A percentile compares a stretch with the other conserved stretches of the same genome.
Evolutionary conservation across 2,888 invertebrate genomes (phyloP).

Genomic region (Lasioglossum vierecki): DNA sequence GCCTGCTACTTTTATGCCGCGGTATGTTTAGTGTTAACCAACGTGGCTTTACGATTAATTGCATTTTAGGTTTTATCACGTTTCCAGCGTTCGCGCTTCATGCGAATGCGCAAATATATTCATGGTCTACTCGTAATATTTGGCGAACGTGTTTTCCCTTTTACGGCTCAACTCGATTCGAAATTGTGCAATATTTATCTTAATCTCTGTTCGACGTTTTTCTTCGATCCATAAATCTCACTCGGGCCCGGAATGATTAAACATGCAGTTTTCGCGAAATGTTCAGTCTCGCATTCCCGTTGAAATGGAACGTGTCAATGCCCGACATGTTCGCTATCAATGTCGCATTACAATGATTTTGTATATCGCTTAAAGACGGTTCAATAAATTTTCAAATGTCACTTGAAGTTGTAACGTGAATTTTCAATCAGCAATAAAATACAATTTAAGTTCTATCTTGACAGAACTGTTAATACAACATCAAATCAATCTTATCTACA

Average conservation of each 20-base stretch:
- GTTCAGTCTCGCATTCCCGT: not conserved
- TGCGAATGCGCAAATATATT: not conserved
- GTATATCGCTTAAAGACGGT: not conserved
- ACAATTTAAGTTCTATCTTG: not conserved
- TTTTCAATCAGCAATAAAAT: not conserved
- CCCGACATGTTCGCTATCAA: not conserved
- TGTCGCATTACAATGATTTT: not conserved
- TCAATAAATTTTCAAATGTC: not conserved
- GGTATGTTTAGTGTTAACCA: not conserved
- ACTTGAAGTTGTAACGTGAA: no score
- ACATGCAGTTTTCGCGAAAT: not conserved
- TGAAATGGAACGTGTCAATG: not conserved
- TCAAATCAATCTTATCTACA: not conserved
- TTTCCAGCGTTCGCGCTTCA: not conserved
- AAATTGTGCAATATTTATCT: not conserved
- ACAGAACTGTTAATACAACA: not conserved
- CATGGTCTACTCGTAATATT: not conserved
- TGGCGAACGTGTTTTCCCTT: not conserved
- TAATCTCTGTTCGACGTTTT: not conserved
- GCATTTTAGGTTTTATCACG: not conserved
- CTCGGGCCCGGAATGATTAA: not conserved
- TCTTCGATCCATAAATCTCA: not conserved
- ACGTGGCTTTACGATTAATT: not conserved
- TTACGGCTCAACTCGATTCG: not conserved
- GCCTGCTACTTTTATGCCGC: no score